Evolutionary conservation across 1,140 invertebrate species (phyloP).

Genomic region (Zaprionus africanus): DNA sequence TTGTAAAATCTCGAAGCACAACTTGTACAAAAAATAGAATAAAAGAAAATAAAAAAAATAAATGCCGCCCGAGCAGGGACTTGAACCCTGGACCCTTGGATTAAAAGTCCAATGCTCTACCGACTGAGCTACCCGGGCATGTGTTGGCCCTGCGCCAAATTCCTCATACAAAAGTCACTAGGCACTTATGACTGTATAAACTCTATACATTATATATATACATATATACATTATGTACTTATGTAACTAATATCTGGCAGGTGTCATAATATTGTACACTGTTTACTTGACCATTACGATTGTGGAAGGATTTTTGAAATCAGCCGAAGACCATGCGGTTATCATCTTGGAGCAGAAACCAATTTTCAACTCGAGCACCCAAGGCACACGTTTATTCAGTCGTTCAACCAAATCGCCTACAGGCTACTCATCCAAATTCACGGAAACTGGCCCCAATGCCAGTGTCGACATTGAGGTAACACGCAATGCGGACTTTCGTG

Average conservation of each 20-base stretch:
- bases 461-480: slow-evolving; percentile 1
- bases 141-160: background rate
- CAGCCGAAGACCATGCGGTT: background rate
- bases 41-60: background rate
- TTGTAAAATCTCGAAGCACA: no score
- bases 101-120: slow-evolving; percentile 92
- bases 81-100: slow-evolving; percentile 92
- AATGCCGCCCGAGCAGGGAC: slow-evolving; percentile 90
- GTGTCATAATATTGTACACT: background rate
- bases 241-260: background rate
- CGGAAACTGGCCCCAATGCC: no score
- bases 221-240: background rate
- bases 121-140: slow-evolving; percentile 91
- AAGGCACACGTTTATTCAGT: background rate
- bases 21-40: background rate
- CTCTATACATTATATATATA: background rate
- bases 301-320: slow-evolving; percentile 2
- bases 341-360: slow-evolving; percentile 2
- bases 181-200: background rate
- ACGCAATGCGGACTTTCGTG: slow-evolving; percentile 1
- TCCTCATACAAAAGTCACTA: background rate
- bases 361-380: no score
- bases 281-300: slow-evolving; percentile 9
- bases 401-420: background rate
- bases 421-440: no score